Percentiles rank a stretch among this genome's conserved stretches.
Conservation (phyloP, 2,888 invertebrate species). For the Caenorhabditis virilis region DNA sequence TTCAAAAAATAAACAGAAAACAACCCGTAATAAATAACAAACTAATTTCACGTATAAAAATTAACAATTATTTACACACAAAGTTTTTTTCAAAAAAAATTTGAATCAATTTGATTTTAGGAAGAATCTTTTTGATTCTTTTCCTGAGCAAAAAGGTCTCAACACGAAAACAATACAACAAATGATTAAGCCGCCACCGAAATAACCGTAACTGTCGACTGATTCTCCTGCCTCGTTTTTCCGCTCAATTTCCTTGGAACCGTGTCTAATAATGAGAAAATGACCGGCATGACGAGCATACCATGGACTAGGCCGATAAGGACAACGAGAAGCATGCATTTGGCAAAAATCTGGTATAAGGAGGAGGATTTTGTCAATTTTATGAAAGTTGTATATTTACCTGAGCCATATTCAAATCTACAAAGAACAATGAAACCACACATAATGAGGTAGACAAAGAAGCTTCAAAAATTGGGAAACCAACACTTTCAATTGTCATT, state of each 20-base stretch:
- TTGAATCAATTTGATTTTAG: too few species aligned
- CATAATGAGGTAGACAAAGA: constrained; percentile 64
- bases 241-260: constrained; percentile 25
- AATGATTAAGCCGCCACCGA: too few species aligned
- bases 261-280: constrained; percentile 56
- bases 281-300: constrained; percentile 63
- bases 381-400: constrained; percentile 34
- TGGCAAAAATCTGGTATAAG: constrained; percentile 58
- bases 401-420: constrained; percentile 66
- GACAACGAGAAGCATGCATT: constrained; percentile 66
- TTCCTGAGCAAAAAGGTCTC: too few species aligned
- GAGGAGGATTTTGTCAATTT: neutral
- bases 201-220: too few species aligned
- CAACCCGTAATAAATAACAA: too few species aligned
- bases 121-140: too few species aligned
- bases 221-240: neutral
- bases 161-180: too few species aligned
- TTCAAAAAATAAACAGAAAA: too few species aligned
- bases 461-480: constrained; percentile 66
- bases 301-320: constrained; percentile 65
- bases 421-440: constrained; percentile 60
- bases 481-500: constrained; percentile 61
- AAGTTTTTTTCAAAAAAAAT: too few species aligned
- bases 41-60: too few species aligned
- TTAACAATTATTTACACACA: too few species aligned